Percentiles rank a stretch among this genome's conserved stretches.
Evolutionary conservation across 2,797 vertebrate genomes (phyloP).

Genomic region (Protonibea diacanthus): DNA sequence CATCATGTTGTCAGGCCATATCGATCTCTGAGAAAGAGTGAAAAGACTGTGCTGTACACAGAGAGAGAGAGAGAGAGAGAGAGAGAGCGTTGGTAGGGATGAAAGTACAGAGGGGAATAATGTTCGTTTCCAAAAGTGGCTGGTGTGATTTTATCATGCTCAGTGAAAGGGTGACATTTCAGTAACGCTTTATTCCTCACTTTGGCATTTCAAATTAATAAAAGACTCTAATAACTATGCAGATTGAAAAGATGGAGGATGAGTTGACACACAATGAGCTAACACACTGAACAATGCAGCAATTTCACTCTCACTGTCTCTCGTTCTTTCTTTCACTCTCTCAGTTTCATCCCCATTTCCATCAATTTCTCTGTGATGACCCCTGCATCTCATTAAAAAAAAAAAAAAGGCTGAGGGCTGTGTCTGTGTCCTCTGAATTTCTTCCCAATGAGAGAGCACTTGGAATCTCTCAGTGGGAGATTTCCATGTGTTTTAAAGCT

Average conservation of each 20-base stretch:
- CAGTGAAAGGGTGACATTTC: conserved; percentile 82
- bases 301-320: conserved; percentile 61
- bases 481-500: conserved; percentile 47
- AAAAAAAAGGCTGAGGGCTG: conserved; percentile 16
- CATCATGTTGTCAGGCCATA: conserved; percentile 79
- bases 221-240: conserved; percentile 81
- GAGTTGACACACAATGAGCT: conserved; percentile 73
- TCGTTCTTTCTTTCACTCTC: conserved; percentile 49
- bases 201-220: conserved; percentile 85
- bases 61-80: background rate
- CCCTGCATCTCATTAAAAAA: conserved; percentile 60
- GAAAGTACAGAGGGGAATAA: conserved; percentile 54
- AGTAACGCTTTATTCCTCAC: conserved; percentile 76
- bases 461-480: conserved; percentile 26
- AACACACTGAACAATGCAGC: conserved; percentile 72
- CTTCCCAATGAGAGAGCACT: conserved; percentile 39
- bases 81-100: conserved; percentile 22
- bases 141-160: conserved; percentile 76
- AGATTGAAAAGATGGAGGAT: conserved; percentile 75
- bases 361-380: conserved; percentile 68
- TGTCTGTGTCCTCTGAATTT: conserved; percentile 53
- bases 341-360: conserved; percentile 70
- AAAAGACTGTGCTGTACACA: conserved; percentile 53
- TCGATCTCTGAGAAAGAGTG: conserved; percentile 70
- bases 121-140: conserved; percentile 64